Base-by-base conservation (phyloP, 2,113 vertebrate species). In the Puffinus mauretanicus region DNA sequence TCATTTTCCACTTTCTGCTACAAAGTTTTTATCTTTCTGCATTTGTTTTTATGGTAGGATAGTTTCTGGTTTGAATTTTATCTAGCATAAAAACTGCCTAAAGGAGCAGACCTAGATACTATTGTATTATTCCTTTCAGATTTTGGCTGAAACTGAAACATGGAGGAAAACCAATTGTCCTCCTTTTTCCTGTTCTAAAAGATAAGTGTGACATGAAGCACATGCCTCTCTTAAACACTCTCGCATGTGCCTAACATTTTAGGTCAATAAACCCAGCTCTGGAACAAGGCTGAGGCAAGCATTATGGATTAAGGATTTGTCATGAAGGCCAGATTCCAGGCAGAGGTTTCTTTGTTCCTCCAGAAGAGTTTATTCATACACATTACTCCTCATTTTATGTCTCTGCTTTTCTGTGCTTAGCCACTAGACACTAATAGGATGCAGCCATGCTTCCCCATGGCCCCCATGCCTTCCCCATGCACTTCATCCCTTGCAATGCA, bases 141-240 rank as follows among this genome's bases (percentile, higher is more conserved):
- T 89, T 92, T 97, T 95, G 94, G 91, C 93, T 87, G 86, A 58
- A 91, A 60, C 78, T 21, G 82, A 76, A 97, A 49, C 55, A 73
- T 95, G 95, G 94, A 95, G 93, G 67, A 77, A 96, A 97, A 79
- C 52, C 94, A 95, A 91, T 95, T 95, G 96, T 96, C 93, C 90
- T 96, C 90, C 93, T 96, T 94, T 81, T 95, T 95, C 95, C 84
- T 96, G 87, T 58, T 93, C 84, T 96, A 55, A 95, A 90, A 96
- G 94, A 96, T 96, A 97, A 96, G 84, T 96, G 90, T 96, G 95
- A 96, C 93, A 95, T 71, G 91, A 97, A 96, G 93, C 94, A 97
- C 93, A 97, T 97, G 97, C 91, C 93, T 96, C 84, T 83, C 71
- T 78, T 94, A 95, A 95, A 93, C 0, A 11, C 47, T 93, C 91